Base-by-base conservation (phyloP, 2,113 vertebrate genomes). In the Poeciliopsis turrubarensis region DNA sequence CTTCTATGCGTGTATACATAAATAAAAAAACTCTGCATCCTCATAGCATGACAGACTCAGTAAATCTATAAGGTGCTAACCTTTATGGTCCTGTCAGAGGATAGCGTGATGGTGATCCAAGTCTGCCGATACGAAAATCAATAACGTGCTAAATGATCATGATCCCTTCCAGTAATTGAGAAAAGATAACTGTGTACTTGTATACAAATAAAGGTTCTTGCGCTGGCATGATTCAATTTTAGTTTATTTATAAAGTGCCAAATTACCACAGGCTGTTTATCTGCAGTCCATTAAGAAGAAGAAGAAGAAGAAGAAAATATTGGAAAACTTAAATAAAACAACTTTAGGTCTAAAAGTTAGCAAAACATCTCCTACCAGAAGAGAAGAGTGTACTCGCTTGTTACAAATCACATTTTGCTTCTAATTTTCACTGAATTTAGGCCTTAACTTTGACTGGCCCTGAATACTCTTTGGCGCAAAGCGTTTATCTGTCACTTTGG, bases 81-180 rank as follows among this genome's bases (percentile, higher is more conserved):
- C 30, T 75, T 85, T 80, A 61, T 67, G 77, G 67, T 54, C 78
- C 79, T 73, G 77, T 41, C 61, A 66, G 31, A 79, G 80, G 61
- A 60, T 65, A 77, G 32, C 29, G 25, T 4, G 60, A 67, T 79
- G n/a, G n/a, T n/a, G 4, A 79, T 75, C 60, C 32, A 72, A 75
- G 68, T 68, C 68, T 51, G 65, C 63, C 34, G 73, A 64, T 75
- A 51, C 47, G 74, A 69, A 67, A 89, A 87, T 75, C 77, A 84
- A 87, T 81, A 70, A 44, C 47, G 63, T 54, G 77, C 73, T 51
- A 32, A 72, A 83, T 63, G 67, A 32, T 71, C 25, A 41, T n/a
- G 61, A 47, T 32, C 22, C 62, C 60, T 77, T 29, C 37, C 57
- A 31, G 34, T 65, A 65, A 70, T 60, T 78, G 37, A 60, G n/a